Evolutionary conservation across 2,888 invertebrate species (phyloP).

Genomic region (Linnaemya vulpina): DNA sequence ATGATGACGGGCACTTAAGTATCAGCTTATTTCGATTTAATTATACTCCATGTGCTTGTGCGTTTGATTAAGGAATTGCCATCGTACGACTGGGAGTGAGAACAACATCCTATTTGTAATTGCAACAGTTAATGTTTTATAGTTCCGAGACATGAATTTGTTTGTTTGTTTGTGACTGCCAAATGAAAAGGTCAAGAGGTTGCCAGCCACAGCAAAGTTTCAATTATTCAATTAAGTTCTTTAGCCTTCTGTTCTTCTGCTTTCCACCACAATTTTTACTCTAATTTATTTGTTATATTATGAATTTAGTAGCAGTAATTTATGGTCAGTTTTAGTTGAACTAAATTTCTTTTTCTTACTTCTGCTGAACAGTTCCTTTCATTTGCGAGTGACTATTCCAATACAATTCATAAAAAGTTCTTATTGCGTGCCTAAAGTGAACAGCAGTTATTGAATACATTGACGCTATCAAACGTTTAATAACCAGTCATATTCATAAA

Average conservation of each 20-base stretch:
- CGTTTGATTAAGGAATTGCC: not conserved
- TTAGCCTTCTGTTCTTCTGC: not conserved
- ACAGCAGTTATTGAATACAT: too few relatives aligned
- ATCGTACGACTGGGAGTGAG: slow-evolving; percentile 4
- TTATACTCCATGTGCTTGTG: not conserved
- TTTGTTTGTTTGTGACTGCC: not conserved
- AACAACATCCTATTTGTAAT: slow-evolving; percentile 17
- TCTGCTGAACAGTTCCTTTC: too few relatives aligned
- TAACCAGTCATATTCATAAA: too few relatives aligned
- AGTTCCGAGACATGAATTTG: slow-evolving; percentile 15
- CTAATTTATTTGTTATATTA: too few relatives aligned
- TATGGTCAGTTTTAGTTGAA: too few relatives aligned
- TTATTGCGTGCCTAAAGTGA: too few relatives aligned
- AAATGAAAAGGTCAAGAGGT: not conserved
- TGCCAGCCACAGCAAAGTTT: not conserved
- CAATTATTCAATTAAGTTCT: not conserved
- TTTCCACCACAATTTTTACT: not conserved
- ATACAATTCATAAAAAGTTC: too few relatives aligned
- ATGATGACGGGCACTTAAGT: not conserved
- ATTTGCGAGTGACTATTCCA: too few relatives aligned
- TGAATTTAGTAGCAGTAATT: too few relatives aligned
- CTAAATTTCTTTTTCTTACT: too few relatives aligned
- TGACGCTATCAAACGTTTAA: too few relatives aligned
- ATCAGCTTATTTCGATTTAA: not conserved
- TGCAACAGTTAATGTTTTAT: slow-evolving; percentile 10